Evolutionary conservation across 2,113 vertebrate genomes (phyloP).

Genomic region (Prunella fulvescens): DNA sequence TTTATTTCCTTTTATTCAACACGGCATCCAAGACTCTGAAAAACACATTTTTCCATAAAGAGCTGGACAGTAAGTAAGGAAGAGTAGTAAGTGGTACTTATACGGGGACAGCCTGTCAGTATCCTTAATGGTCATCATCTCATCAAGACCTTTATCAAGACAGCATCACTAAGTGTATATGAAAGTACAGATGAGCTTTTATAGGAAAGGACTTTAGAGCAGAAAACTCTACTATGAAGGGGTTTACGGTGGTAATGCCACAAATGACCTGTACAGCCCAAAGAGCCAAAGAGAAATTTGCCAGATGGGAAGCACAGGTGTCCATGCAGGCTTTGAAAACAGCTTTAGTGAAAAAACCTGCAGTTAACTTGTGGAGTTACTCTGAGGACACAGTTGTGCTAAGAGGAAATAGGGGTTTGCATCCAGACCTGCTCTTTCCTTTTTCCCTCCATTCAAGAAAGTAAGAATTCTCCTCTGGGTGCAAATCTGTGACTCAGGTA

Average conservation of each 20-base stretch:
- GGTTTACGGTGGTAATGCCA: not conserved
- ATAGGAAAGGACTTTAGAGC: not conserved
- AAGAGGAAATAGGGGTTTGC: not conserved
- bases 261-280: not conserved
- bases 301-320: not conserved
- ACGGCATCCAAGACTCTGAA: not conserved
- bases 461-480: not conserved
- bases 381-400: not conserved
- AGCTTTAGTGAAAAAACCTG: not conserved
- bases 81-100: conserved; percentile 79
- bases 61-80: conserved; percentile 39
- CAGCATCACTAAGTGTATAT: conserved; percentile 77
- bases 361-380: not conserved
- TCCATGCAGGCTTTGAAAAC: not conserved
- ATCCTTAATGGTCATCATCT: conserved; percentile 80
- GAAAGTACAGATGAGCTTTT: not conserved
- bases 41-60: not conserved
- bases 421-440: not conserved
- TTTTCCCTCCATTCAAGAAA: not conserved
- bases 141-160: conserved; percentile 78
- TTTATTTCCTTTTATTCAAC: not conserved
- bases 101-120: conserved; percentile 79
- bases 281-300: not conserved
- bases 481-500: not conserved
- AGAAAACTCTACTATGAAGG: not conserved